These are phyloP conservation scores for Sceliomorpha sp. DNA, from an alignment of 2,888 invertebrate genomes.

Conservation along the genomic window DNA sequence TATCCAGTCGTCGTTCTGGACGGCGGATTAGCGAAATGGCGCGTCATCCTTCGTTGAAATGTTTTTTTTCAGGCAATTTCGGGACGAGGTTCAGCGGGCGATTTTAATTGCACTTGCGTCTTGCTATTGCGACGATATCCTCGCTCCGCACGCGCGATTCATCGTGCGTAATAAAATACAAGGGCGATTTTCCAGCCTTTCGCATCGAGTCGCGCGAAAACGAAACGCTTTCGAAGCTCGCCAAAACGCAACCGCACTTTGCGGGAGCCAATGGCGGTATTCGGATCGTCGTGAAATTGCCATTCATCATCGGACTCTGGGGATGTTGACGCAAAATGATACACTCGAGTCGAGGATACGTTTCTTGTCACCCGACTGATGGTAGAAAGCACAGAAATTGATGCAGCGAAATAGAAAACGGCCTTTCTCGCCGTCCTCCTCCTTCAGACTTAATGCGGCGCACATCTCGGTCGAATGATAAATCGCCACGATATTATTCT, in stretches of 20 bases:
- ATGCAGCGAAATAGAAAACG: slow-evolving; percentile 33
- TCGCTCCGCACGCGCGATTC: too few relatives aligned
- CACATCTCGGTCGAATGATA: slow-evolving; percentile 68
- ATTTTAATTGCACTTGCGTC: too few relatives aligned
- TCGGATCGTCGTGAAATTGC: slow-evolving; percentile 51
- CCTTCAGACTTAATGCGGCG: slow-evolving; percentile 49
- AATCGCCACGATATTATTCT: slow-evolving; percentile 64
- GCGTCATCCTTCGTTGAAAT: too few relatives aligned
- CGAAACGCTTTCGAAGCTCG: slow-evolving; percentile 39
- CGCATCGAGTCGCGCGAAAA: slow-evolving; percentile 28
- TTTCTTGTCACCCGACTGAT: slow-evolving; percentile 19
- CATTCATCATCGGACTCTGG: slow-evolving; percentile 51
- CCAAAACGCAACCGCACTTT: slow-evolving; percentile 40
- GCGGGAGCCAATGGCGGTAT: slow-evolving; percentile 37
- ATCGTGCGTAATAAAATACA: slow-evolving; percentile 28
- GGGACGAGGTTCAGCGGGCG: too few relatives aligned
- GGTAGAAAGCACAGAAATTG: slow-evolving; percentile 41
- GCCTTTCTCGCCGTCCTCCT: slow-evolving; percentile 5
- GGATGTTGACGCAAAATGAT: slow-evolving; percentile 53
- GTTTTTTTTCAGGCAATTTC: too few relatives aligned
- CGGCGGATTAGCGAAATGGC: too few relatives aligned
- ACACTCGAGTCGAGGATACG: slow-evolving; percentile 52
- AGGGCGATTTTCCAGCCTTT: slow-evolving; percentile 21
- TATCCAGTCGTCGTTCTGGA: too few relatives aligned
- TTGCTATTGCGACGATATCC: too few relatives aligned